phyloP scores from a whole-genome alignment of 2,888 invertebrate species.

The Nymphalis polychloros region DNA sequence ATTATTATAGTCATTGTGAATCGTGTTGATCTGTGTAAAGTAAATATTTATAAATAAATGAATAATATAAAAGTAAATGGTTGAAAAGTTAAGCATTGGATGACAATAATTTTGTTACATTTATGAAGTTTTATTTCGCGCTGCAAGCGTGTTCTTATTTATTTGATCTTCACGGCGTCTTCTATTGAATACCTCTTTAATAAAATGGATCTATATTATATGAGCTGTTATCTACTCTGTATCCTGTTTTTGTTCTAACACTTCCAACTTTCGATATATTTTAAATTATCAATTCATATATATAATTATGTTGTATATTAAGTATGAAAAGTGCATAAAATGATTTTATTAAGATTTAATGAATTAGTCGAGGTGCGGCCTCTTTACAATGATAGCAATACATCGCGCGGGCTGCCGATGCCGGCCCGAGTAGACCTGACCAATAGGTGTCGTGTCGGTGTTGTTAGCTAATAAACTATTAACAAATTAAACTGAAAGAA shows the following conservation, averaged over 20 bases:
- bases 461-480: constrained; percentile 61
- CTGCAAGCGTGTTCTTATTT: constrained; percentile 41
- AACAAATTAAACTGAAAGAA: constrained; percentile 40
- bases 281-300: constrained; percentile 2
- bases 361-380: constrained; percentile 23
- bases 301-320: constrained; percentile 6
- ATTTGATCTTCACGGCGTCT: neutral
- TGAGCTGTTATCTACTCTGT: neutral
- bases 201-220: neutral
- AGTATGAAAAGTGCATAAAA: constrained; percentile 1
- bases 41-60: constrained; percentile 58
- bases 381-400: constrained; percentile 64
- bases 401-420: constrained; percentile 54
- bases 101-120: constrained; percentile 80
- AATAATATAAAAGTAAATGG: constrained; percentile 62
- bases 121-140: constrained; percentile 56
- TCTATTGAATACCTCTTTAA: constrained; percentile 2
- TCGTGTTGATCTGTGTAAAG: constrained; percentile 70
- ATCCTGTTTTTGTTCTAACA: neutral
- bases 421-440: constrained; percentile 60
- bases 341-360: constrained; percentile 13
- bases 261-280: neutral
- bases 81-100: constrained; percentile 77
- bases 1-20: constrained; percentile 47
- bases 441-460: constrained; percentile 77